Base-by-base conservation (phyloP, 2,113 vertebrate species). In the Myotis lucifugus region DNA sequence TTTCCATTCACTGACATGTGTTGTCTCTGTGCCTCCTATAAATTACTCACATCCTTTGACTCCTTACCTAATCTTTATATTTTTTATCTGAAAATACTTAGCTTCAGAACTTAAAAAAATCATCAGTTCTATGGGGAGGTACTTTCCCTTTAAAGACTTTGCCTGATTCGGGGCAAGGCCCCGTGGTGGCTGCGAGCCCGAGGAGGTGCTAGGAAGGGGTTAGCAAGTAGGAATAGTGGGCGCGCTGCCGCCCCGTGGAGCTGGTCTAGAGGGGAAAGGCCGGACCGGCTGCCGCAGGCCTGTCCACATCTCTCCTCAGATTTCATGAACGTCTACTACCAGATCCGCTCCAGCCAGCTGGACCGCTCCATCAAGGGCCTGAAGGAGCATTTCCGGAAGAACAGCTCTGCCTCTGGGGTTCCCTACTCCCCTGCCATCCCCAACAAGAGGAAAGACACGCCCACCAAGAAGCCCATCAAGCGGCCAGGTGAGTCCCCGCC, bases 271-370 rank as follows among this genome's bases (percentile, higher is more conserved):
- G 14, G 19, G 11, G 69, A 56, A 8, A 15, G n/a, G 4, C 12
- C 10, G 79, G 40, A 19, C 61, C 0, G 3, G 52, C 73, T 5
- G 4, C 81, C 42, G 18, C 4, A 13, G 32, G 13, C 19, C 70
- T 25, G 3, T 19, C 90, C 66, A 5, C 15, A 0, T 61, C 9
- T 98, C 74, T 85, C 94, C 86, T 12, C 98, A 99, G 99, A 99
- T 96, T 99, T 99, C 98, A 99, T 99, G 99, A 99, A 99, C 37
- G 99, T 99, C 69, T 99, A 99, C 98, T 99, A 99, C 98, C 99
- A 99, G 98, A 99, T 99, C 95, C 98, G 99, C 46, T 99, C 99
- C 52, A 99, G 98, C 94, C 99, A 99, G 98, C 98, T 99, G 1
- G 99, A 99, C 91, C 99, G 99, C 81, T 99, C 99, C 97, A 99